Conservation (phyloP, 2,888 invertebrate genomes). For the Ametastegia equiseti region DNA sequence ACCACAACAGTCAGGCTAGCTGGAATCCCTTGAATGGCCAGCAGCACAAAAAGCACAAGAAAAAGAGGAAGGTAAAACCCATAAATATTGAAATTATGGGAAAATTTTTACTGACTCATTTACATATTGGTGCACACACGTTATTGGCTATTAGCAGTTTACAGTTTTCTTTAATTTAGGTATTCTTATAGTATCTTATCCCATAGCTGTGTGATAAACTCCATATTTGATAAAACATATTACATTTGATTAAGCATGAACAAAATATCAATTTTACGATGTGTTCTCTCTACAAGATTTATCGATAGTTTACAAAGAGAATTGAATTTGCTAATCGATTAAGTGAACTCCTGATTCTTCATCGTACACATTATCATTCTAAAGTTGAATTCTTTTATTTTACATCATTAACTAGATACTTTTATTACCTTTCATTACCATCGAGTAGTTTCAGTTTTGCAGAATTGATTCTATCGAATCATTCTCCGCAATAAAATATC, state of each 20-base stretch:
- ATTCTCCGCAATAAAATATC: not conserved
- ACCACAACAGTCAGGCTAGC: slow-evolving; percentile 68
- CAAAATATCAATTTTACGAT: not conserved
- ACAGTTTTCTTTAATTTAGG: slow-evolving; percentile 10
- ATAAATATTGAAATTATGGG: slow-evolving; percentile 54
- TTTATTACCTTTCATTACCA: too few species aligned
- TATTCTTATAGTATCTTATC: slow-evolving; percentile 8
- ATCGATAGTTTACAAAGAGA: not conserved
- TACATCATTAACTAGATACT: too few species aligned
- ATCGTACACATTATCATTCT: not conserved
- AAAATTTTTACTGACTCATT: slow-evolving; percentile 40
- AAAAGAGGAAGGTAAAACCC: slow-evolving; percentile 72
- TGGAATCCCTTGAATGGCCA: slow-evolving; percentile 70
- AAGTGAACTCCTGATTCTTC: not conserved
- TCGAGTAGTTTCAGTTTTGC: too few species aligned
- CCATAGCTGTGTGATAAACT: not conserved
- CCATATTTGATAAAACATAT: not conserved
- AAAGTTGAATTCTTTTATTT: too few species aligned
- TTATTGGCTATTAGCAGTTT: slow-evolving; percentile 47
- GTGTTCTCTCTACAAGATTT: not conserved
- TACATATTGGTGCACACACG: slow-evolving; percentile 46
- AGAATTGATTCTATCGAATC: too few species aligned
- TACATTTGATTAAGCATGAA: slow-evolving; percentile 13
- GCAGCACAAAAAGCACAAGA: slow-evolving; percentile 73
- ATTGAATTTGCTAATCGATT: not conserved